phyloP scores from a whole-genome alignment of 2,888 invertebrate species.

The Agrotis clavis region DNA sequence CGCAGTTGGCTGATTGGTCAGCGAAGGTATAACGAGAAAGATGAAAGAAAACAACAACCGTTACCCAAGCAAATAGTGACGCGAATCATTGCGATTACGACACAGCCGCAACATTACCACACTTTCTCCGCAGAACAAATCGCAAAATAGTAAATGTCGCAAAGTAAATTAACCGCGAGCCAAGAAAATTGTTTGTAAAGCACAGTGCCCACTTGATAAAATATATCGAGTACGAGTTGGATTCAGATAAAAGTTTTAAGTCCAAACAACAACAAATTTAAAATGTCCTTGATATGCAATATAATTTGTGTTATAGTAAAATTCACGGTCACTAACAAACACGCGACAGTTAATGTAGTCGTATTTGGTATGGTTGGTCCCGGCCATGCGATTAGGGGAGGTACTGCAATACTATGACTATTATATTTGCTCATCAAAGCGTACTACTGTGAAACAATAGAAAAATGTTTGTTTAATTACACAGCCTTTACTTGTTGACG shows the following conservation, averaged over 20 bases:
- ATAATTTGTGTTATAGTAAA: constrained; percentile 57
- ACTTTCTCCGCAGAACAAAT: constrained; percentile 77
- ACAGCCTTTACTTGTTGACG: background rate
- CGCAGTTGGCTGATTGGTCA: constrained; percentile 34
- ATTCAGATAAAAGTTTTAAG: background rate
- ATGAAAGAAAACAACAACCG: constrained; percentile 50
- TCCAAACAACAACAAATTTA: constrained; percentile 19
- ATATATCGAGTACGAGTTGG: background rate
- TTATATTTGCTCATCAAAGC: constrained; percentile 28
- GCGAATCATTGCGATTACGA: constrained; percentile 72
- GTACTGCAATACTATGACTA: constrained; percentile 14
- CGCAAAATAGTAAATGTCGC: constrained; percentile 67
- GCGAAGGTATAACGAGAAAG: constrained; percentile 49
- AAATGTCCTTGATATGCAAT: constrained; percentile 41
- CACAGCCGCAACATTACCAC: constrained; percentile 72
- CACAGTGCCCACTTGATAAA: constrained; percentile 19
- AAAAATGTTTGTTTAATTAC: constrained; percentile 27
- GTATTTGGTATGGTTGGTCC: constrained; percentile 57
- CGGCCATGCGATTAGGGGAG: constrained; percentile 58
- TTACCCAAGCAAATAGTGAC: constrained; percentile 59
- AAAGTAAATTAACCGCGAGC: constrained; percentile 60
- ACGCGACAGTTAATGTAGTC: constrained; percentile 44
- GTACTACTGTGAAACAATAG: constrained; percentile 24
- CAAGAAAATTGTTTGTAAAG: constrained; percentile 46
- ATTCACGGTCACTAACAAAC: constrained; percentile 73